Evolutionary conservation across 2,888 invertebrate species (phyloP), one percentile per base, ranked within the genome.

Genomic region (Metacarcinus magister): DNA sequence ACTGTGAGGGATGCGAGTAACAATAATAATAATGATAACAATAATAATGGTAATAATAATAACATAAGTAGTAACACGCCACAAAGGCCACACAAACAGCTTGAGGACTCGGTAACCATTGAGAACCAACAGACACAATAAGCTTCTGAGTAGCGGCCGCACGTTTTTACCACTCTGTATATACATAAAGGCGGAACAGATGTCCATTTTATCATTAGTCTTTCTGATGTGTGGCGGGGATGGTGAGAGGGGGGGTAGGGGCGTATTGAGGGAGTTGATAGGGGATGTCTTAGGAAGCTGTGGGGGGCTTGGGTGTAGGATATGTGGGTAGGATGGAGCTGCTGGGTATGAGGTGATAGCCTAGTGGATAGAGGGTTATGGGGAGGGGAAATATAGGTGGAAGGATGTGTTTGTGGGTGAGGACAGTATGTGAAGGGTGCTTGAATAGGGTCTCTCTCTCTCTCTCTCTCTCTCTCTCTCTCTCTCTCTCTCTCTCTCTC

Each of bases 131-230:
- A 54, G 43, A 92, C 4, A n/a, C n/a, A n/a, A 10, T 48, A 48
- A 48, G 28, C 32, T 28, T n/a, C 16, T n/a, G 48, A 39, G 46
- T 16, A 90, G 54, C 60, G 32, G 32, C 67, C 32, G 90, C 32
- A 28, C 7, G 13, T 43, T 90, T 90, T 95, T 94, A 87, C 48
- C 39, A 46, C 23, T 46, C 89, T n/a, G 82, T 82, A 60, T 95
- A 43, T 95, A 95, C 95, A 95, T 91, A 90, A 95, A 95, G 95
- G 93, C 48, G 39, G 60, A 16, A 32, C 23, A 54, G 23, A 95
- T 91, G 95, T 95, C 89, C 95, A 95, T 95, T 95, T 95, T 91
- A 95, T 95, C 95, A 95, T 95, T 95, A 95, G 95, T 95, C 95
- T 90, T 67, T 60, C 95, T 95, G 95, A 95, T 95, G 95, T 46